Conservation (phyloP, 2,888 invertebrate genomes). For the Protonemura montana region DNA sequence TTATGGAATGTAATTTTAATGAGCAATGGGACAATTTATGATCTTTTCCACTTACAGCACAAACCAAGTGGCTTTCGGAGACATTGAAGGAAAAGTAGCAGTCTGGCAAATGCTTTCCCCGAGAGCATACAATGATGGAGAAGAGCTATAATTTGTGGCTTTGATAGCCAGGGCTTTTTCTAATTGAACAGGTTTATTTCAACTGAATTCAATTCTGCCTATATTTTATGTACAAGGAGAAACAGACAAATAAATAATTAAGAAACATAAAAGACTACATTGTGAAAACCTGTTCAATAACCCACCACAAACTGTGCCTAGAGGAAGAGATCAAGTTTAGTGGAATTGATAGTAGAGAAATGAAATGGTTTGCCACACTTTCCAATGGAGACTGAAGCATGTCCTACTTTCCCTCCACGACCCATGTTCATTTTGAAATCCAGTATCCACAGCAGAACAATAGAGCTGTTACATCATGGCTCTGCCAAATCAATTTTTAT, state of each 20-base stretch:
- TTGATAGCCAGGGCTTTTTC: background rate
- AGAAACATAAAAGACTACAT: too few relatives aligned
- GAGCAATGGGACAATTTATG: background rate
- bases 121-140: background rate
- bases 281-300: too few relatives aligned
- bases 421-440: background rate
- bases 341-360: background rate
- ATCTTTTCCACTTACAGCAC: background rate
- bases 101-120: slow-evolving; percentile 49
- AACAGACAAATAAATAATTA: too few relatives aligned
- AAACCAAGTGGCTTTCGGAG: slow-evolving; percentile 37
- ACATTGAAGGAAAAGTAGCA: slow-evolving; percentile 35
- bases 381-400: background rate
- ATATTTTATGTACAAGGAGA: too few relatives aligned
- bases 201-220: too few relatives aligned
- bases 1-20: too few relatives aligned
- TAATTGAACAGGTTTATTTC: too few relatives aligned
- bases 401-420: background rate
- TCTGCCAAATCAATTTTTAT: background rate
- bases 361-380: background rate
- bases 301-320: background rate
- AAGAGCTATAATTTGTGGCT: background rate
- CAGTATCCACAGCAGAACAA: background rate
- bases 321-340: background rate
- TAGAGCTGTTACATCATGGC: background rate